Conservation (phyloP, 2,888 invertebrate genomes). For the Scelioninae gen. 2 region DNA sequence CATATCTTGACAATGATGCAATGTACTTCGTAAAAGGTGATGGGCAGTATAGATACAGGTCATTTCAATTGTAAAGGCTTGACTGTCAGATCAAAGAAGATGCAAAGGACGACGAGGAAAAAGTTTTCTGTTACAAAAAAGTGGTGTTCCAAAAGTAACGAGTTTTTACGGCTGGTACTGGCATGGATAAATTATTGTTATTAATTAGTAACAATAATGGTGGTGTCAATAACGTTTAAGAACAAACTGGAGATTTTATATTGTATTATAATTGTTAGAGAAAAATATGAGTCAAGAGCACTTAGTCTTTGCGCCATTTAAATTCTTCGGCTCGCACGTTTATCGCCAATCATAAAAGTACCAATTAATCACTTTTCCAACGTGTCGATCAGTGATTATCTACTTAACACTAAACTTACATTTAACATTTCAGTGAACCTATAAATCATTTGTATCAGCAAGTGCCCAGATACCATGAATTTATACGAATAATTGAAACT, state of each 20-base stretch:
- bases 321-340: conserved; percentile 10
- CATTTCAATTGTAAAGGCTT: conserved; percentile 36
- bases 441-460: conserved; percentile 39
- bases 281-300: no score
- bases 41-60: conserved; percentile 24
- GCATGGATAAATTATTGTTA: no score
- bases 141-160: no score
- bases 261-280: no score
- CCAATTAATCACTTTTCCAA: conserved; percentile 15
- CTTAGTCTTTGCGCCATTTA: conserved; percentile 4
- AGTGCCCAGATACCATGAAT: conserved; percentile 20
- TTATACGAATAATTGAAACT: conserved; percentile 17
- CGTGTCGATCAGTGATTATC: conserved; percentile 32
- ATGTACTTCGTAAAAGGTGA: conserved; percentile 7
- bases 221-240: no score
- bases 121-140: conserved; percentile 5
- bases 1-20: conserved; percentile 31
- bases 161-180: no score
- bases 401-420: conserved; percentile 36
- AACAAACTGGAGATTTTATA: no score
- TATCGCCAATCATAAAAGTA: conserved; percentile 15
- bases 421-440: conserved; percentile 33
- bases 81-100: conserved; percentile 24
- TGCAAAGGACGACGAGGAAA: conserved; percentile 9
- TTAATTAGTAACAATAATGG: no score